Evolutionary conservation across 1,140 invertebrate genomes (phyloP).

Genomic region (Pseudachorutes palmiensis): DNA sequence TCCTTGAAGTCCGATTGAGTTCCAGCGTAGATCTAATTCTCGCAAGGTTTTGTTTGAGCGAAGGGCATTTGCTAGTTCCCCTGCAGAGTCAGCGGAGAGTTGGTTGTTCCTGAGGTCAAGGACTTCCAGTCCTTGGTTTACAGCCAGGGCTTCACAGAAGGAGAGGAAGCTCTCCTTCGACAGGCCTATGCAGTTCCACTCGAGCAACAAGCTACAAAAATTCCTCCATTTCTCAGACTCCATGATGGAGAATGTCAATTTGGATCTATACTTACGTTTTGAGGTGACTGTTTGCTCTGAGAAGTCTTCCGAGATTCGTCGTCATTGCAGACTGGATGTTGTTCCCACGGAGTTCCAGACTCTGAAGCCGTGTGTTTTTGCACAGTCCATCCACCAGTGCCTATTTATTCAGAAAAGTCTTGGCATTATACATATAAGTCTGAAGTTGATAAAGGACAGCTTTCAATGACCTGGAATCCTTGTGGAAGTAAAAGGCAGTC

Average conservation of each 20-base stretch:
- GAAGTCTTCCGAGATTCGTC: slow-evolving; percentile 35
- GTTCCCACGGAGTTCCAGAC: slow-evolving; percentile 45
- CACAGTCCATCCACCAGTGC: slow-evolving; percentile 39
- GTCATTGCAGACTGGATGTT: slow-evolving; percentile 42
- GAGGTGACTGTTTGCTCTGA: slow-evolving; percentile 17
- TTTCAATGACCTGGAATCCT: slow-evolving; percentile 29
- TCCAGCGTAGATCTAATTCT: slow-evolving; percentile 44
- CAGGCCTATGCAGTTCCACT: slow-evolving; percentile 42
- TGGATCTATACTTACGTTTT: slow-evolving; percentile 13
- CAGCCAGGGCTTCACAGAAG: slow-evolving; percentile 43
- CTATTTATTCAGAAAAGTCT: slow-evolving; percentile 15
- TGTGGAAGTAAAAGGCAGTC: slow-evolving; percentile 37
- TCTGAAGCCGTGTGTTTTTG: slow-evolving; percentile 41
- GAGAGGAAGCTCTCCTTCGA: slow-evolving; percentile 41
- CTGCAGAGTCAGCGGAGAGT: slow-evolving; percentile 41
- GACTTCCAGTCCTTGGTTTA: slow-evolving; percentile 44
- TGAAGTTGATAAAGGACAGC: not conserved
- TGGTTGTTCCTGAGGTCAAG: slow-evolving; percentile 46
- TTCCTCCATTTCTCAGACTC: not conserved
- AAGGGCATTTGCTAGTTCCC: slow-evolving; percentile 40
- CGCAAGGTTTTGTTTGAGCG: slow-evolving; percentile 42
- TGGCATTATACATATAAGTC: not conserved
- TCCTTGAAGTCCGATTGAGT: slow-evolving; percentile 43
- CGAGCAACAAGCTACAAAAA: slow-evolving; percentile 38
- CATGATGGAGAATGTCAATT: no score